These are phyloP conservation scores for Drosophila kikkawai DNA, from an alignment of 1,140 invertebrate genomes.

Conservation along the genomic window DNA sequence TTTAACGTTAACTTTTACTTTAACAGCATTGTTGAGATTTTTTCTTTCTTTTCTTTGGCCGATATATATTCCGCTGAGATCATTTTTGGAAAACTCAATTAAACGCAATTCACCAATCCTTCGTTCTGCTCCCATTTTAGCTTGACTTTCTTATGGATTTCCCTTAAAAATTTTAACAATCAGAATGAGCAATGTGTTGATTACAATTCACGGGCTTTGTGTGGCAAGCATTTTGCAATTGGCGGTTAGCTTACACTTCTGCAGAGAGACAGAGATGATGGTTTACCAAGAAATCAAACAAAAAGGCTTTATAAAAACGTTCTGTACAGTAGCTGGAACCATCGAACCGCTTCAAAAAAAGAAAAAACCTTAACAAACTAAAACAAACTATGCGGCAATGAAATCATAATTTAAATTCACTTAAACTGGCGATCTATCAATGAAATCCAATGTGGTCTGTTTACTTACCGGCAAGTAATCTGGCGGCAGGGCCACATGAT, in stretches of 20 bases:
- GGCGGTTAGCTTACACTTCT: conserved; percentile 56
- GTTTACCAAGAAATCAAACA: conserved; percentile 13
- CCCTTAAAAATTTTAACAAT: conserved; percentile 58
- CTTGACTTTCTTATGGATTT: conserved; percentile 40
- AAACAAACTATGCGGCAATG: conserved; percentile 46
- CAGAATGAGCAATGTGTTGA: conserved; percentile 4
- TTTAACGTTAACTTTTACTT: conserved; percentile 17
- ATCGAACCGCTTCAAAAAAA: conserved; percentile 85
- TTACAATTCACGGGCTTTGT: conserved; percentile 12
- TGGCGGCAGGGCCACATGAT: conserved; percentile 76
- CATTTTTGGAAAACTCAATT: conserved; percentile 43
- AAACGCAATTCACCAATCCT: conserved; percentile 68
- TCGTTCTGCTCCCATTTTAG: conserved; percentile 66
- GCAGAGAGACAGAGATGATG: conserved; percentile 27
- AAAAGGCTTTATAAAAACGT: conserved; percentile 51
- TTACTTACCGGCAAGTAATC: conserved; percentile 85
- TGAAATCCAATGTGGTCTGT: background rate
- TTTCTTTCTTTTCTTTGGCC: conserved; percentile 85
- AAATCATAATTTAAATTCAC: conserved; percentile 43
- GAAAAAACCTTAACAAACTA: conserved; percentile 85
- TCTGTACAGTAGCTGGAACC: conserved; percentile 78
- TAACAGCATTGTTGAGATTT: conserved; percentile 84
- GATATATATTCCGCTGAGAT: conserved; percentile 75
- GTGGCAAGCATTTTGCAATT: conserved; percentile 68
- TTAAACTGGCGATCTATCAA: conserved; percentile 2